These are phyloP conservation scores for Chaetodon trifascialis DNA, from an alignment of 2,113 vertebrate species.

Conservation along the genomic window DNA sequence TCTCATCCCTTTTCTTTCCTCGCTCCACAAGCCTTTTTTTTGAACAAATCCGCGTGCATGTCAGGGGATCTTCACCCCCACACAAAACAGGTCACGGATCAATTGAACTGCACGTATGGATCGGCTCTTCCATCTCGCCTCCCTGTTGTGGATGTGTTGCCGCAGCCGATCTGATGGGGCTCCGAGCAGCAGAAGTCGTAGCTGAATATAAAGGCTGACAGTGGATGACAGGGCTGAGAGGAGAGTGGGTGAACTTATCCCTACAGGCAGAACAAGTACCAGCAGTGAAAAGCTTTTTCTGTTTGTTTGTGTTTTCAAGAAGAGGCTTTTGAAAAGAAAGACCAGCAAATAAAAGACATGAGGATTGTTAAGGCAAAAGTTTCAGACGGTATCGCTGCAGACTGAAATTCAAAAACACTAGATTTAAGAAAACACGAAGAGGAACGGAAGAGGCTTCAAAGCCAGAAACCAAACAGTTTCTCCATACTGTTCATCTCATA, in stretches of 20 bases:
- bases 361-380: not conserved
- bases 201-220: slow-evolving; percentile 45
- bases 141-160: slow-evolving; percentile 61
- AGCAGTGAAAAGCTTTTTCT: slow-evolving; percentile 3
- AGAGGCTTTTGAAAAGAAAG: slow-evolving; percentile 2
- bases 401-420: not conserved
- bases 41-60: not conserved
- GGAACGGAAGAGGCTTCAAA: slow-evolving; percentile 1
- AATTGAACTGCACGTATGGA: slow-evolving; percentile 40
- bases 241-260: slow-evolving; percentile 34
- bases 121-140: slow-evolving; percentile 49
- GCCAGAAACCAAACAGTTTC: not conserved
- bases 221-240: slow-evolving; percentile 46
- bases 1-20: not conserved
- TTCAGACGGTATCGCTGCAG: slow-evolving; percentile 17
- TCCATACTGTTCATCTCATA: not conserved
- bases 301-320: slow-evolving; percentile 28
- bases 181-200: slow-evolving; percentile 28
- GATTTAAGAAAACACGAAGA: not conserved
- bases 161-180: slow-evolving; percentile 59
- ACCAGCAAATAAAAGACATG: slow-evolving; percentile 2
- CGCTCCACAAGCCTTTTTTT: not conserved
- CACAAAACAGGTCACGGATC: slow-evolving; percentile 42
- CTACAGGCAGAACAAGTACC: slow-evolving; percentile 15
- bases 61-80: not conserved